A percentile compares a stretch with the other conserved stretches of the same genome.
Evolutionary conservation across 2,797 vertebrate species (phyloP).

Genomic region (Sphaeramia orbicularis): DNA sequence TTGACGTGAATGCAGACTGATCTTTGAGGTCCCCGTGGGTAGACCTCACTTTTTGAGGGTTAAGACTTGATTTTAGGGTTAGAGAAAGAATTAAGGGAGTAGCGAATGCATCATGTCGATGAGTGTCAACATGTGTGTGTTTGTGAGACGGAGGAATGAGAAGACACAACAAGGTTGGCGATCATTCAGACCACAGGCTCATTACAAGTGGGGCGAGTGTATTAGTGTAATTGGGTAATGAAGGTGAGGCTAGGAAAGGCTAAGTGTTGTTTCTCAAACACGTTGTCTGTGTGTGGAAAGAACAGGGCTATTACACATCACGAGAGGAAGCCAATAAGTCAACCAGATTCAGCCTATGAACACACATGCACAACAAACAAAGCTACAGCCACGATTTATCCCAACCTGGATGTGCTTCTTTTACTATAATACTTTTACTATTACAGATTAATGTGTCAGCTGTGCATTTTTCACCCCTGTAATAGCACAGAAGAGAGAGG

Average conservation of each 20-base stretch:
- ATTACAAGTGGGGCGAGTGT: constrained; percentile 66
- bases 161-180: constrained; percentile 60
- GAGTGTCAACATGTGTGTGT: constrained; percentile 12
- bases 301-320: constrained; percentile 28
- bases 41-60: too few species aligned
- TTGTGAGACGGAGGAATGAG: constrained; percentile 36
- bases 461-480: constrained; percentile 8
- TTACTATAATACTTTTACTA: constrained; percentile 4
- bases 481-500: constrained; percentile 6
- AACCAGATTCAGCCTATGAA: background rate
- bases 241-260: constrained; percentile 57
- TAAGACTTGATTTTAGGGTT: too few species aligned
- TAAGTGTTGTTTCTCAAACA: constrained; percentile 54
- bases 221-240: constrained; percentile 75
- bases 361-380: constrained; percentile 2
- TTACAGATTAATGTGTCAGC: constrained; percentile 26
- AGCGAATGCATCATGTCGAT: background rate
- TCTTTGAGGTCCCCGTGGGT: too few species aligned
- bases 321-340: constrained; percentile 58
- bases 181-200: constrained; percentile 76
- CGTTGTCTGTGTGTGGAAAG: constrained; percentile 23
- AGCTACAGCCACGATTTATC: background rate
- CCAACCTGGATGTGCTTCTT: background rate
- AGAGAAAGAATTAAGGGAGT: too few species aligned
- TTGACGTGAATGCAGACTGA: too few species aligned